Percentiles rank a stretch among this genome's conserved stretches.
These are phyloP conservation scores for Siniperca knerii DNA, from an alignment of 2,113 vertebrate genomes.

Conservation along the genomic window DNA sequence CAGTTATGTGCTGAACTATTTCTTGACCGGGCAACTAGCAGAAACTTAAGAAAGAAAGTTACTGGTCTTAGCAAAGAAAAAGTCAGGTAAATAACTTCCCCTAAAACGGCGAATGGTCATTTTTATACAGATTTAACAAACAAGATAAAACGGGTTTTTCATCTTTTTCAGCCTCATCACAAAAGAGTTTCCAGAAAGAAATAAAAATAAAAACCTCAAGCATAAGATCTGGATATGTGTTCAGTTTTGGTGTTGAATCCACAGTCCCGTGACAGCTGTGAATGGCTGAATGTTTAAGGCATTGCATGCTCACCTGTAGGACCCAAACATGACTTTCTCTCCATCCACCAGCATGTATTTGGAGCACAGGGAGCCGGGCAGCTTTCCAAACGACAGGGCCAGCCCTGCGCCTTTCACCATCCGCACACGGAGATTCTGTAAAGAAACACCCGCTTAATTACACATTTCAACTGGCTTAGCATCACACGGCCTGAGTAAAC, in stretches of 20 bases:
- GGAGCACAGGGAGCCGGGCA: constrained; percentile 89
- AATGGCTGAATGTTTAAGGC: background rate
- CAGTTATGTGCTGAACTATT: too few species aligned
- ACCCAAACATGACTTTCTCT: constrained; percentile 94
- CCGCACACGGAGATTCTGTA: constrained; percentile 92
- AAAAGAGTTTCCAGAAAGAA: too few species aligned
- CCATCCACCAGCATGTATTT: constrained; percentile 97
- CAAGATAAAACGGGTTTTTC: too few species aligned
- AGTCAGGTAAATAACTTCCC: too few species aligned
- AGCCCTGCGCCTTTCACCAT: constrained; percentile 90
- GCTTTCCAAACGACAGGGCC: constrained; percentile 89
- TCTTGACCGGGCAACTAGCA: too few species aligned
- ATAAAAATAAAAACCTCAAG: too few species aligned
- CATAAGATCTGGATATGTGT: background rate
- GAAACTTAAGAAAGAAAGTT: too few species aligned
- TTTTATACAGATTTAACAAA: too few species aligned
- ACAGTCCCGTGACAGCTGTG: background rate
- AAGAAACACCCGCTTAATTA: constrained; percentile 44
- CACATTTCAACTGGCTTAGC: constrained; percentile 13
- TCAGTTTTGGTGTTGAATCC: background rate
- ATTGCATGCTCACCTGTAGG: constrained; percentile 85
- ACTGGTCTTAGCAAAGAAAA: too few species aligned
- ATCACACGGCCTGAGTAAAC: constrained; percentile 45
- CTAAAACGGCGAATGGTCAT: too few species aligned
- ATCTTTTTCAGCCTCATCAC: too few species aligned